A percentile compares a stretch with the other conserved stretches of the same genome.
phyloP scores from a whole-genome alignment of 2,888 invertebrate species.

The Micoletzkya japonica region DNA sequence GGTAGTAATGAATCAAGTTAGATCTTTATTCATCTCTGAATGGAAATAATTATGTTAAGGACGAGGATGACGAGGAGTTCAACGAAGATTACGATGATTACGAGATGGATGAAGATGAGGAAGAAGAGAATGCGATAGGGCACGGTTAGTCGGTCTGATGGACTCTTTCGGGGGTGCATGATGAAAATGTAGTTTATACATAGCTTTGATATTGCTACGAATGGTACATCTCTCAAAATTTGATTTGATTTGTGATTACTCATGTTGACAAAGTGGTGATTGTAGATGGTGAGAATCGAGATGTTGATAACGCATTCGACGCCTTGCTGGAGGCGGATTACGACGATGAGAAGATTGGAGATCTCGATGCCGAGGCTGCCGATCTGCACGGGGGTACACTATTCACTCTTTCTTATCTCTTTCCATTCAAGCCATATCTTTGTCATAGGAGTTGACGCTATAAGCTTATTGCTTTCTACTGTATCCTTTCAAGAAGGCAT shows the following conservation, averaged over 20 bases:
- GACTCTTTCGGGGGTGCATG: not conserved
- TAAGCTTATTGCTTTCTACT: not conserved
- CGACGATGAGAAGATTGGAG: constrained; percentile 40
- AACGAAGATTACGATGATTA: constrained; percentile 43
- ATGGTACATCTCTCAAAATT: not conserved
- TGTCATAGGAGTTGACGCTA: too few relatives aligned
- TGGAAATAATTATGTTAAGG: constrained; percentile 17
- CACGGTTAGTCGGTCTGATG: constrained; percentile 4
- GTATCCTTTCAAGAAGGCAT: not conserved
- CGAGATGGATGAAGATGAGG: constrained; percentile 36
- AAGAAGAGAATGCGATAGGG: constrained; percentile 35
- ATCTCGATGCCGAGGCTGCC: constrained; percentile 41
- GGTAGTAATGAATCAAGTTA: too few relatives aligned
- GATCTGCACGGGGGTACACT: not conserved
- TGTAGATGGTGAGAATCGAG: constrained; percentile 30
- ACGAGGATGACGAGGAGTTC: constrained; percentile 35
- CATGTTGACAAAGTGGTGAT: not conserved
- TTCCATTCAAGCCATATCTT: too few relatives aligned
- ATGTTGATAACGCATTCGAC: constrained; percentile 46
- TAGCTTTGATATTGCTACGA: not conserved
- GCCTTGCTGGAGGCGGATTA: constrained; percentile 45
- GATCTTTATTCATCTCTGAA: not conserved
- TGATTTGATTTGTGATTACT: not conserved
- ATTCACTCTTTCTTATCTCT: not conserved
- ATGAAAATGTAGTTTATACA: not conserved